phyloP scores from a whole-genome alignment of 1,140 invertebrate genomes.

The Nasonia giraulti region DNA sequence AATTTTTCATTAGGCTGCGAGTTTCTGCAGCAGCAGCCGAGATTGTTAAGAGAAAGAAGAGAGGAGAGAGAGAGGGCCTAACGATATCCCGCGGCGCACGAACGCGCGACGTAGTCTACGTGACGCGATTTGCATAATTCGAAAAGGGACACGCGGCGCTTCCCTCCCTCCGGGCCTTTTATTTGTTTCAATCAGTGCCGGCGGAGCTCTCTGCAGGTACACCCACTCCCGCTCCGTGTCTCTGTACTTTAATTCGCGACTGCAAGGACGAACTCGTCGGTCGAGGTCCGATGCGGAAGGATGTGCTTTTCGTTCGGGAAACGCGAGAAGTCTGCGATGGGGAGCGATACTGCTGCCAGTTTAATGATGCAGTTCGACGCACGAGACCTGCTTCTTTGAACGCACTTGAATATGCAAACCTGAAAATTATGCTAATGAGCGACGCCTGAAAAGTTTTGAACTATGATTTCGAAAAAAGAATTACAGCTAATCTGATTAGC shows the following conservation, averaged over 20 bases:
- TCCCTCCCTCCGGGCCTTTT: slow-evolving; percentile 14
- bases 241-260: slow-evolving; percentile 38
- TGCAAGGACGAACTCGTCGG: not conserved
- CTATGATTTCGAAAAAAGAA: no score
- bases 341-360: no score
- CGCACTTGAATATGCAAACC: no score
- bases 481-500: no score
- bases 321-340: no score
- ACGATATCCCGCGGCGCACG: slow-evolving; percentile 38
- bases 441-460: no score
- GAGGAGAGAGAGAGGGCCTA: slow-evolving; percentile 21
- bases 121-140: slow-evolving; percentile 47
- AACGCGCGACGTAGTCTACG: slow-evolving; percentile 27
- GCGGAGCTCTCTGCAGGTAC: not conserved
- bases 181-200: slow-evolving; percentile 49
- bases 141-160: slow-evolving; percentile 20
- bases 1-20: slow-evolving; percentile 44
- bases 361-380: no score
- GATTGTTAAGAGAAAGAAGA: slow-evolving; percentile 13
- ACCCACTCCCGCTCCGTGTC: not conserved
- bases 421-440: no score
- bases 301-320: no score
- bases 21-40: not conserved
- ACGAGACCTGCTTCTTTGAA: no score
- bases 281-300: not conserved